Evolutionary conservation across 2,113 vertebrate species (phyloP).

Genomic region (Deroptyus accipitrinus): DNA sequence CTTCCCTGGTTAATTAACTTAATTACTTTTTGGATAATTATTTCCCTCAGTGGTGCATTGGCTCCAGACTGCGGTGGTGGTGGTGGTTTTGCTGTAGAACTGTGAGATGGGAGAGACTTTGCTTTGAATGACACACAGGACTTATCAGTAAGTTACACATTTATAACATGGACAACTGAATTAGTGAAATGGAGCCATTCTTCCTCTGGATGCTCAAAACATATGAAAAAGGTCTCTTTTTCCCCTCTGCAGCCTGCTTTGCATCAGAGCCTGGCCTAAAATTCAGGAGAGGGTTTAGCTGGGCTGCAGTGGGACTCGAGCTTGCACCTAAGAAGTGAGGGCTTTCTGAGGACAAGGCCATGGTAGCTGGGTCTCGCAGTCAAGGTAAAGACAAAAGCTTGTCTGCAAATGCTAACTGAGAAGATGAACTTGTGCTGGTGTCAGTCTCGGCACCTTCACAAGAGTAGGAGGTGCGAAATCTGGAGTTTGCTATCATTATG

Average conservation of each 20-base stretch:
- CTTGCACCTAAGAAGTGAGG: fast-evolving
- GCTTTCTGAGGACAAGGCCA: not conserved
- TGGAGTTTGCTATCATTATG: not conserved
- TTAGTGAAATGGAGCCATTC: constrained; percentile 5
- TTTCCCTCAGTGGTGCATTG: constrained; percentile 45
- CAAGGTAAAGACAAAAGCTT: not conserved
- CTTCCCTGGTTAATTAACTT: constrained; percentile 69
- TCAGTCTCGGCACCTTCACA: not conserved
- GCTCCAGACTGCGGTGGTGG: not conserved
- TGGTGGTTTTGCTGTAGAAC: not conserved
- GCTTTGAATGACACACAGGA: not conserved
- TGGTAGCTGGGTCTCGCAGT: fast-evolving
- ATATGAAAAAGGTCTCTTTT: not conserved
- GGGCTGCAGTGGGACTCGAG: not conserved
- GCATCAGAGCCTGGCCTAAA: not conserved
- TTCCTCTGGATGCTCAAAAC: constrained; percentile 6
- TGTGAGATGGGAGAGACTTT: not conserved
- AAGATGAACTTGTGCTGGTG: not conserved
- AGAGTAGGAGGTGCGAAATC: not conserved
- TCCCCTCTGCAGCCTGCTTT: not conserved
- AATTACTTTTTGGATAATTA: constrained; percentile 59
- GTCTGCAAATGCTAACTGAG: not conserved
- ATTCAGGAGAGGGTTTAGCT: fast-evolving
- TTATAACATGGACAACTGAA: not conserved
- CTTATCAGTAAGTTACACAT: not conserved